A percentile compares a stretch with the other conserved stretches of the same genome.
phyloP scores from a whole-genome alignment of 2,113 vertebrate species.

The Pionites leucogaster region DNA sequence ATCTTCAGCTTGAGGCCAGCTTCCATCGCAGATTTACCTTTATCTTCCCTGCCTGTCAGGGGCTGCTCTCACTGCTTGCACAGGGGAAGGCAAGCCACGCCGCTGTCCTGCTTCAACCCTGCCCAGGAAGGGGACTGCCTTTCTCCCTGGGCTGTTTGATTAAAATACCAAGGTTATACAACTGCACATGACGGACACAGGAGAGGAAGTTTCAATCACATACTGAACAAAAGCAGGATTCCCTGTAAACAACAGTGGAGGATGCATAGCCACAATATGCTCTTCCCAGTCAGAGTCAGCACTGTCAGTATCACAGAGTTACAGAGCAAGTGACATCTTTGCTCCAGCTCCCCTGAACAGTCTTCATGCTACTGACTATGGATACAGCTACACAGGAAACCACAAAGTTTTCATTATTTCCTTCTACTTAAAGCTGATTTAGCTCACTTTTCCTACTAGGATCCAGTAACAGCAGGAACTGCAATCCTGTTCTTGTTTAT shows the following conservation, averaged over 20 bases:
- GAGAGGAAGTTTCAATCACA: slow-evolving; percentile 39
- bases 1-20: background rate
- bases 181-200: background rate
- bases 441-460: background rate
- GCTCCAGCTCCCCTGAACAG: background rate
- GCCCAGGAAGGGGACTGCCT: background rate
- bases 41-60: background rate
- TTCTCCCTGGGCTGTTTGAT: background rate
- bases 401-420: background rate
- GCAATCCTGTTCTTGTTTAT: background rate
- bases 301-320: rapidly evolving
- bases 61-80: background rate
- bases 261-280: background rate
- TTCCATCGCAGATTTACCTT: background rate
- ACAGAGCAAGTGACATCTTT: background rate
- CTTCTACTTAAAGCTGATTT: background rate
- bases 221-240: slow-evolving; percentile 27
- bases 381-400: background rate
- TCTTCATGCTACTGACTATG: background rate
- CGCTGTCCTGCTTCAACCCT: background rate
- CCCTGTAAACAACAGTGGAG: background rate
- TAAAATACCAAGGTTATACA: background rate
- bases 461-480: background rate
- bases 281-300: background rate
- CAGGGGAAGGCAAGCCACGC: background rate